Conservation (phyloP, 2,888 invertebrate species). For the Gisinianus flammeolus region DNA sequence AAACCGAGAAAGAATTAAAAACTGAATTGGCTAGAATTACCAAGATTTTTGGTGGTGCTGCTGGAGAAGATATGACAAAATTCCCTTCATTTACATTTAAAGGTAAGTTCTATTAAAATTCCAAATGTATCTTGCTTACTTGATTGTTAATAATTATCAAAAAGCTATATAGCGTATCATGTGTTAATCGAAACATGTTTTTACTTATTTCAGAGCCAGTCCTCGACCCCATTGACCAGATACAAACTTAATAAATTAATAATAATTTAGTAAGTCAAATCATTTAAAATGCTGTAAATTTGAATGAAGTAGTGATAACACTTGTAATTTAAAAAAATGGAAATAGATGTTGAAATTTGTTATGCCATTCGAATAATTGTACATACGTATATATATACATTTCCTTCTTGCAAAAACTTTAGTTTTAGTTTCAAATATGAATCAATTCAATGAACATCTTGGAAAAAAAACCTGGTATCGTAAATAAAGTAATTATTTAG, state of each 20-base stretch:
- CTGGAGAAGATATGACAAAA: constrained; percentile 82
- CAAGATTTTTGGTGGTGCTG: constrained; percentile 75
- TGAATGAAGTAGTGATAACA: neutral
- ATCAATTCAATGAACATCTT: no score
- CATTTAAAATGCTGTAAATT: constrained; percentile 9
- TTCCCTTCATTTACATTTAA: constrained; percentile 84
- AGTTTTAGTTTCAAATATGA: neutral
- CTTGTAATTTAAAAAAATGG: neutral
- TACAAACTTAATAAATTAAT: neutral
- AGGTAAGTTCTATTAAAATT: constrained; percentile 60
- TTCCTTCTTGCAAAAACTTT: neutral
- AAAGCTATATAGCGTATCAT: neutral
- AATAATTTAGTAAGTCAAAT: constrained; percentile 8
- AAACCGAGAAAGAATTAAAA: constrained; percentile 75
- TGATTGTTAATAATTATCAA: neutral
- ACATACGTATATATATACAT: neutral
- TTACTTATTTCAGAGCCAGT: constrained; percentile 35
- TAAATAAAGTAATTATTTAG: no score
- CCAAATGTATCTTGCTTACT: neutral
- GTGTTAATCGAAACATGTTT: neutral
- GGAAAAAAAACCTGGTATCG: no score
- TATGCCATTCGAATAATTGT: neutral
- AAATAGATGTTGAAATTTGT: no score
- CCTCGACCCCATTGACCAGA: constrained; percentile 33
- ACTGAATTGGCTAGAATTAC: constrained; percentile 81